Percentiles rank a stretch among this genome's conserved stretches.
Conservation (phyloP, 2,888 invertebrate species). For the Neoascia interrupta region DNA sequence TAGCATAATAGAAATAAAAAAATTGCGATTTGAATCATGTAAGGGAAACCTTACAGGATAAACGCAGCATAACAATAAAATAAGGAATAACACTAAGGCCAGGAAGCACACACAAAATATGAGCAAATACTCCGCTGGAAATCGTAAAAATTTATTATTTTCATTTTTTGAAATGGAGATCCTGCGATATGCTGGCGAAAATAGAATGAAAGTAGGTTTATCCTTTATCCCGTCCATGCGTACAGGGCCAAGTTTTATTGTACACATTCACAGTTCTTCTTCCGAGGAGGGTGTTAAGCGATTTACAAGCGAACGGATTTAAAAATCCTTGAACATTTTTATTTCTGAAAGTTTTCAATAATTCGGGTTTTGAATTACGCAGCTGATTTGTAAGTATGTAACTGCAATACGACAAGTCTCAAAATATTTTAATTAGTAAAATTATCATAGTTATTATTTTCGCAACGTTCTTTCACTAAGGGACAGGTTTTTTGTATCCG, state of each 20-base stretch:
- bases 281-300: neutral
- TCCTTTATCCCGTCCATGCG: neutral
- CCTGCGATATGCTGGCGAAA: slow-evolving; percentile 5
- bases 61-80: slow-evolving; percentile 32
- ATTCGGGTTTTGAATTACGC: no score
- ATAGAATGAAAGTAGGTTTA: neutral
- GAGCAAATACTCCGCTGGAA: slow-evolving; percentile 1
- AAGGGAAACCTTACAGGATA: slow-evolving; percentile 5
- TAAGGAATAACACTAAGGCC: slow-evolving; percentile 23
- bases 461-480: no score
- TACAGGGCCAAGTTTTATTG: slow-evolving; percentile 14
- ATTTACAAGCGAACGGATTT: slow-evolving; percentile 8
- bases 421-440: no score
- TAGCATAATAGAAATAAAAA: slow-evolving; percentile 43
- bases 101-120: slow-evolving; percentile 5
- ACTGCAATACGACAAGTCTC: no score
- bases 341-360: no score
- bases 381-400: no score
- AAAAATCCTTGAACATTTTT: neutral
- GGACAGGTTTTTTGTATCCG: no score
- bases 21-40: slow-evolving; percentile 1
- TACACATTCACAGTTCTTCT: neutral
- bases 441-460: no score
- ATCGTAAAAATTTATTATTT: slow-evolving; percentile 48
- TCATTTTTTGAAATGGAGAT: slow-evolving; percentile 44